phyloP scores from a whole-genome alignment of 2,888 invertebrate species.

The Coecobrya sp. region DNA sequence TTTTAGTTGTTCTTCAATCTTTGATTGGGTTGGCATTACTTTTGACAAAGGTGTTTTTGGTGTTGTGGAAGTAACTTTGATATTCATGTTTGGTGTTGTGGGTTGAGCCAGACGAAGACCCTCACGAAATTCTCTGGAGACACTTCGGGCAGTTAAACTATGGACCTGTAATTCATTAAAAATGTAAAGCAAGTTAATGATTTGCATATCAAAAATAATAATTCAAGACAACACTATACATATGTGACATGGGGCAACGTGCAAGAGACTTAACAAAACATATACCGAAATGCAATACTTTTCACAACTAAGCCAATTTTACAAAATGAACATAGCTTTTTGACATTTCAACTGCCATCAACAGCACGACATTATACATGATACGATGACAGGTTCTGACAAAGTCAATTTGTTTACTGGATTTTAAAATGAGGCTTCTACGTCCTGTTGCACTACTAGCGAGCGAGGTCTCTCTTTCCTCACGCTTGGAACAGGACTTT shows the following conservation, averaged over 20 bases:
- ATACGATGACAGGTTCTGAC: neutral
- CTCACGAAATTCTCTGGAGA: slow-evolving; percentile 92
- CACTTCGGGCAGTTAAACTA: slow-evolving; percentile 93
- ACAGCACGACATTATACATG: neutral
- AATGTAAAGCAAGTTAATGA: neutral
- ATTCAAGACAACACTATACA: neutral
- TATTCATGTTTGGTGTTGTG: slow-evolving; percentile 86
- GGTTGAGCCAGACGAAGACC: slow-evolving; percentile 89
- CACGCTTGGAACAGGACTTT: neutral
- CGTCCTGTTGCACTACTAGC: slow-evolving; percentile 35
- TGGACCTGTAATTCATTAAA: slow-evolving; percentile 89
- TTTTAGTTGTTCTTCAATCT: slow-evolving; percentile 40
- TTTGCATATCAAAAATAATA: neutral
- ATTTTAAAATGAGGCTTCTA: slow-evolving; percentile 48
- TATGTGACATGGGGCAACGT: neutral
- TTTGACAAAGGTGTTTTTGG: slow-evolving; percentile 19
- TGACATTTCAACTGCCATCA: neutral
- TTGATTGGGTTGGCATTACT: slow-evolving; percentile 25
- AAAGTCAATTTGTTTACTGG: neutral
- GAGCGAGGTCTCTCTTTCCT: slow-evolving; percentile 33
- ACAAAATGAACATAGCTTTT: neutral
- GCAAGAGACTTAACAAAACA: neutral
- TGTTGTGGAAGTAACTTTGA: slow-evolving; percentile 81
- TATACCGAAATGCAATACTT: neutral
- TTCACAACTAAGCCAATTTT: neutral